Base-by-base conservation (phyloP, 2,113 vertebrate genomes). In the Dicrurus megarhynchus region DNA sequence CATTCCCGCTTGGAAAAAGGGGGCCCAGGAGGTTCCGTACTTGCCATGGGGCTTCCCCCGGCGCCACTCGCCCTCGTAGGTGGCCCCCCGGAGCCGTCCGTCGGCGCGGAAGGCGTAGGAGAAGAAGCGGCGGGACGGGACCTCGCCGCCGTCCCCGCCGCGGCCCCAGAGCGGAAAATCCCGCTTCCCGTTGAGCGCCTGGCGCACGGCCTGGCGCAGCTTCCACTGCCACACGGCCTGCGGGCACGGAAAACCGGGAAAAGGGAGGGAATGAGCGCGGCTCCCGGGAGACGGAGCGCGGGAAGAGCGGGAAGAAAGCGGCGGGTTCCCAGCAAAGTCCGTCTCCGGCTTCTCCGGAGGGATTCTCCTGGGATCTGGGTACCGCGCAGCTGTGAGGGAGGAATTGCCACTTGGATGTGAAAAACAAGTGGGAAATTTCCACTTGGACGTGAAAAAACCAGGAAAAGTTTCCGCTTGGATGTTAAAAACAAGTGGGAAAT, bases 221-320 rank as follows among this genome's bases (percentile, higher is more conserved):
- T 98, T 98, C 97, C 98, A 97, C 12, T 44, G 68, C 98, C 98
- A 98, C 67, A 96, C 83, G 8, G 63, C 97, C 98, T 98, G 81
- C 1, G 50, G 67, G 13, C 14, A 83, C 18, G n/a, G 55, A 4
- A 16, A 27, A 13, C 18, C 1, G 9, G 79, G 35, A 30, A 2
- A 32, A 16, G 32, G 22, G 24, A 3, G 11, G 30, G 32, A n/a
- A n/a, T n/a, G n/a, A n/a, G n/a, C n/a, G n/a, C n/a, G n/a, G n/a
- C n/a, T n/a, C n/a, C n/a, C n/a, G n/a, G n/a, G n/a, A n/a, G n/a
- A n/a, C n/a, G n/a, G n/a, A n/a, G n/a, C n/a, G n/a, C n/a, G 16
- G 42, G 42, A 42, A 42, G n/a, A n/a, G n/a, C n/a, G n/a, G n/a
- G n/a, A n/a, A n/a, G n/a, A n/a, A n/a, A n/a, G n/a, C n/a, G n/a